Percentiles rank a stretch among this genome's conserved stretches.
Conservation (phyloP, 2,113 vertebrate species). For the Callaeas wilsoni region DNA sequence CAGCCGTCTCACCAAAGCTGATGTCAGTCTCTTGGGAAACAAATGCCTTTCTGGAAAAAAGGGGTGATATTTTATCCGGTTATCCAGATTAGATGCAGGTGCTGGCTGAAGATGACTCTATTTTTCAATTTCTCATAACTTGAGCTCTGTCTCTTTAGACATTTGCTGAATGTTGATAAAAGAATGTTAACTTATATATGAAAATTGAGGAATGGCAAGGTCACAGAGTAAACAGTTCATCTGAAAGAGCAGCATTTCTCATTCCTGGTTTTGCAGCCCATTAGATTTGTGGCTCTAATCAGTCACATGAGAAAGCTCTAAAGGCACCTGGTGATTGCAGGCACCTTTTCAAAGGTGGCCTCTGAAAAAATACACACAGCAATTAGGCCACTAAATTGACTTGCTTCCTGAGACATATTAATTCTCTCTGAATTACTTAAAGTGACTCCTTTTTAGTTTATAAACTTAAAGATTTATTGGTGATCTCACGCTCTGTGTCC, state of each 20-base stretch:
- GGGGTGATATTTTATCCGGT: background rate
- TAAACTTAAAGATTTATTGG: constrained; percentile 39
- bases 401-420: constrained; percentile 18
- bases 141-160: background rate
- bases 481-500: background rate
- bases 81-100: background rate
- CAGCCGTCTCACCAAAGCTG: background rate
- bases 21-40: background rate
- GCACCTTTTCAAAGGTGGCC: constrained; percentile 25
- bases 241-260: background rate
- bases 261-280: background rate
- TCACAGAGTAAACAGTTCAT: background rate
- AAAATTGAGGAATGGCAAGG: constrained; percentile 1
- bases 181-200: background rate
- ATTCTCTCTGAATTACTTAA: constrained; percentile 34
- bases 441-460: constrained; percentile 11
- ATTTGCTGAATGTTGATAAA: background rate
- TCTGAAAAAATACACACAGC: constrained; percentile 3
- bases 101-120: background rate
- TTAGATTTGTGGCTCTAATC: constrained; percentile 29
- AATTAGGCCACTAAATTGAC: constrained; percentile 35
- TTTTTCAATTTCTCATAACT: background rate
- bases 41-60: background rate
- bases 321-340: constrained; percentile 44
- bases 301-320: background rate